Evolutionary conservation across 2,888 invertebrate species (phyloP), one percentile per base, ranked within the genome.

Genomic region (Pycnomerus fuliginosus): DNA sequence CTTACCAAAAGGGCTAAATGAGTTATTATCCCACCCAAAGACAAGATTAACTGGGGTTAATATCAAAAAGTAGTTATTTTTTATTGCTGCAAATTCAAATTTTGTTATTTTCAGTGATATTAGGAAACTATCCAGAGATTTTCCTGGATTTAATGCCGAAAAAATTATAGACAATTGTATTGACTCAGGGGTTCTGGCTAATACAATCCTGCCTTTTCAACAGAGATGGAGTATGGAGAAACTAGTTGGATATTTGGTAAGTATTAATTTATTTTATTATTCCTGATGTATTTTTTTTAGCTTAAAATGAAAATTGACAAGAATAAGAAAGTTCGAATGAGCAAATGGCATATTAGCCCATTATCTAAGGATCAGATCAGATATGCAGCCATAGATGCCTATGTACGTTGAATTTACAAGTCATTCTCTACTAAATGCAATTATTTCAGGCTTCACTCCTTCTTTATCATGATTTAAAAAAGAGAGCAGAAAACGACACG

Each of bases 381-480:
- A 45, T 83, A 83, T 66, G 83, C 83, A 15, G 80, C 83, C 3
- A 80, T 79, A 29, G 83, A 84, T 70, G 81, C 82, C 55, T 83
- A 81, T 68, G 83, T 83, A 68, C n/a, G n/a, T n/a, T n/a, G n/a
- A n/a, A n/a, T n/a, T n/a, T n/a, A n/a, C n/a, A n/a, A n/a, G n/a
- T n/a, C n/a, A n/a, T n/a, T n/a, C n/a, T n/a, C n/a, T n/a, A n/a
- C n/a, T n/a, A n/a, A n/a, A n/a, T n/a, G n/a, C n/a, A n/a, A n/a
- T n/a, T n/a, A n/a, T n/a, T n/a, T n/a, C n/a, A n/a, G n/a, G n/a
- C n/a, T n/a, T n/a, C n/a, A n/a, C n/a, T n/a, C n/a, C n/a, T n/a
- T n/a, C n/a, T n/a, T n/a, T n/a, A n/a, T n/a, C n/a, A n/a, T n/a
- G n/a, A n/a, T n/a, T n/a, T n/a, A n/a, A n/a, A n/a, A n/a, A n/a